Conservation (phyloP, 2,888 invertebrate genomes). For the Mayetiola destructor region DNA sequence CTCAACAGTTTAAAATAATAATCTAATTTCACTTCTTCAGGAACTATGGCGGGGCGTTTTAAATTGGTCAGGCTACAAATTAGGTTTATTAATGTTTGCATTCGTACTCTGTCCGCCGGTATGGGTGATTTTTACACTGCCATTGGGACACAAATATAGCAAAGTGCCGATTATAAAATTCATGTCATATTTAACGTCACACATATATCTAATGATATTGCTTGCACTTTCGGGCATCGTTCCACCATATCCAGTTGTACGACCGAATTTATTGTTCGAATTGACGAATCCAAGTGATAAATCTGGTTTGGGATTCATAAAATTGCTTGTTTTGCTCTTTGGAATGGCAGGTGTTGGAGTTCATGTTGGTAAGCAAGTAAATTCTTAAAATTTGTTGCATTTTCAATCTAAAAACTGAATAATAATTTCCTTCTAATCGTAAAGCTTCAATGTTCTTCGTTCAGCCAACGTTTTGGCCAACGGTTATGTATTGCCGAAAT, state of each 20-base stretch:
- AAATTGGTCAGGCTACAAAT: constrained; percentile 92
- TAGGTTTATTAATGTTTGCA: constrained; percentile 79
- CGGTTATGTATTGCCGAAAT: constrained; percentile 86
- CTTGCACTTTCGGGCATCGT: constrained; percentile 80
- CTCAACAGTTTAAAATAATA: neutral
- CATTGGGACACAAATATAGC: constrained; percentile 87
- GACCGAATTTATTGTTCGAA: constrained; percentile 75
- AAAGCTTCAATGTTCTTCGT: constrained; percentile 54
- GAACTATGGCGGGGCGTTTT: constrained; percentile 97
- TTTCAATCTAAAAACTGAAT: neutral
- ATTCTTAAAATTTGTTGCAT: neutral
- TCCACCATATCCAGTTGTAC: constrained; percentile 70
- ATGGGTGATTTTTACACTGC: constrained; percentile 91
- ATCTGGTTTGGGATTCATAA: constrained; percentile 90
- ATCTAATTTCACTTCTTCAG: constrained; percentile 36
- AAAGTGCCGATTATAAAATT: constrained; percentile 99
- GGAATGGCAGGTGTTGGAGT: constrained; percentile 82
- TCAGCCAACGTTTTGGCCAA: constrained; percentile 60
- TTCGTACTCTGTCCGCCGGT: constrained; percentile 91
- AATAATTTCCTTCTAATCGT: neutral
- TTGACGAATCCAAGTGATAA: constrained; percentile 96
- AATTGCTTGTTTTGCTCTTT: constrained; percentile 69
- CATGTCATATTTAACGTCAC: constrained; percentile 97
- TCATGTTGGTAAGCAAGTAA: constrained; percentile 42
- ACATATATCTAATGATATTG: constrained; percentile 91